Percentiles rank a stretch among this genome's conserved stretches.
These are phyloP conservation scores for Pteropus rufus DNA, from an alignment of 2,797 vertebrate genomes.

Conservation along the genomic window DNA sequence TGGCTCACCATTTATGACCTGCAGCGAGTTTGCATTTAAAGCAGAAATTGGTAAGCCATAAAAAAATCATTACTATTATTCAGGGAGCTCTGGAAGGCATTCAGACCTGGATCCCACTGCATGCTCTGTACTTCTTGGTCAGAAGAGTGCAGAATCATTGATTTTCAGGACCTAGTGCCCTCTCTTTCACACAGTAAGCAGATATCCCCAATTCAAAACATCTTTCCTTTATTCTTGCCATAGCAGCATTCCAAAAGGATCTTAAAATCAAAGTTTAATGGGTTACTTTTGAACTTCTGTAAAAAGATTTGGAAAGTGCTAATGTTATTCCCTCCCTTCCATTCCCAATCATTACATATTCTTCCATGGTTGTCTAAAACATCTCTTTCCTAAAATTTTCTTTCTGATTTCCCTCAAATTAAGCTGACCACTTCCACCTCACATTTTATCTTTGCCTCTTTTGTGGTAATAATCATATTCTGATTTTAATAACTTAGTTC, in stretches of 20 bases:
- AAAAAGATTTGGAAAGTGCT: background rate
- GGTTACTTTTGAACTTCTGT: background rate
- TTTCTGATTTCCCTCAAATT: background rate
- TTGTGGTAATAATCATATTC: background rate
- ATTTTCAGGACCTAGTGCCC: background rate
- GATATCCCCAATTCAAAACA: background rate
- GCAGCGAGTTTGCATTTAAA: constrained; percentile 26
- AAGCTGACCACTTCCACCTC: background rate
- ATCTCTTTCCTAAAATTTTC: background rate
- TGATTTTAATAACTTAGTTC: background rate
- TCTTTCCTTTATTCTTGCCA: background rate
- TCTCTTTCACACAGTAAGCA: background rate
- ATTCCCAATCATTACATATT: background rate
- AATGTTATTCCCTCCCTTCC: background rate
- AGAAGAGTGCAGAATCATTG: background rate
- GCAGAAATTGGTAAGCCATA: background rate
- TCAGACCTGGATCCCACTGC: background rate
- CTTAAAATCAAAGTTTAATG: background rate
- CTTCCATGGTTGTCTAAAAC: background rate
- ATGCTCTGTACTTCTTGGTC: background rate
- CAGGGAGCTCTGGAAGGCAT: background rate
- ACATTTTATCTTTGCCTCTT: background rate
- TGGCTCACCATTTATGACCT: background rate
- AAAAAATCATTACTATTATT: constrained; percentile 8
- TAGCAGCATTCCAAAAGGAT: background rate